These are phyloP conservation scores for Acronicta alni DNA, from an alignment of 2,888 invertebrate genomes.

Conservation along the genomic window DNA sequence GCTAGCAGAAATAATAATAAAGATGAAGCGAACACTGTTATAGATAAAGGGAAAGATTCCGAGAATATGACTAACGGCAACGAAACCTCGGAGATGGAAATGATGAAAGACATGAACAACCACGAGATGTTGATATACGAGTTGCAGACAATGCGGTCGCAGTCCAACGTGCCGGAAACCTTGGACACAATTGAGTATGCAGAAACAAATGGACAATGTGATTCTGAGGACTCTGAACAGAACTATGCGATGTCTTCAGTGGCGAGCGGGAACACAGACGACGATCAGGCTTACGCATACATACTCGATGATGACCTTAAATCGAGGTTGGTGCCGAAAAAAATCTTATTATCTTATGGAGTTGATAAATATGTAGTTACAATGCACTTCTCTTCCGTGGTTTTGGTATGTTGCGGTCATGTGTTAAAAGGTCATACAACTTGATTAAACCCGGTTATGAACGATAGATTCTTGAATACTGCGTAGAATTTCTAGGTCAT, in stretches of 20 bases:
- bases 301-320: conserved; percentile 85
- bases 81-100: conserved; percentile 72
- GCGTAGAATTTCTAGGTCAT: conserved; percentile 48
- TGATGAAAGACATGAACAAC: conserved; percentile 88
- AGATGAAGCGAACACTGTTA: conserved; percentile 81
- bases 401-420: conserved; percentile 41
- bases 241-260: conserved; percentile 81
- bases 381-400: conserved; percentile 46
- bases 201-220: conserved; percentile 75
- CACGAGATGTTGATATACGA: conserved; percentile 93
- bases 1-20: conserved; percentile 86
- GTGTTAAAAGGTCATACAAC: conserved; percentile 57
- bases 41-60: conserved; percentile 84
- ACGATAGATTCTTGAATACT: conserved; percentile 37
- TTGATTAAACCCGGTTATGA: conserved; percentile 52
- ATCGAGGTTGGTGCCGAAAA: conserved; percentile 76
- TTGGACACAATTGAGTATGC: conserved; percentile 65
- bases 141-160: conserved; percentile 91
- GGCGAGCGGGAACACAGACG: conserved; percentile 78
- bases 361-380: conserved; percentile 29
- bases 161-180: conserved; percentile 76
- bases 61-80: conserved; percentile 71
- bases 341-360: conserved; percentile 18
- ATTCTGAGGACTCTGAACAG: conserved; percentile 81
- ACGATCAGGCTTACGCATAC: conserved; percentile 84